Conservation (phyloP, 1,140 invertebrate species). For the Frieseomelitta varia region DNA sequence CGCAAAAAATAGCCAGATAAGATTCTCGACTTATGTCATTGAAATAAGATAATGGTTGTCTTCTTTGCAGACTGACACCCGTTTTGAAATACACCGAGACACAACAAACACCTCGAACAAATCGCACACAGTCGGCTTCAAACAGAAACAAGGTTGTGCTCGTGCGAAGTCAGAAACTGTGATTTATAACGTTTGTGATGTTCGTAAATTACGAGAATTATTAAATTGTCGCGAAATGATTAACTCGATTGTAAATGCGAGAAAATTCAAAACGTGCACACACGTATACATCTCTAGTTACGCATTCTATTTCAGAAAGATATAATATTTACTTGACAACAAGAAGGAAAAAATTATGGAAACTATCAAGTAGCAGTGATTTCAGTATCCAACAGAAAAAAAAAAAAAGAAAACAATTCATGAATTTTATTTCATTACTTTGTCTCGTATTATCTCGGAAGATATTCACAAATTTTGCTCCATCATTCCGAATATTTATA, state of each 20-base stretch:
- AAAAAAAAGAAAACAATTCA: not conserved
- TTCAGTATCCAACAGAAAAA: not conserved
- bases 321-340: too few species aligned
- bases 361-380: too few species aligned
- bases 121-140: not conserved
- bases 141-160: not conserved
- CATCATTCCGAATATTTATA: not conserved
- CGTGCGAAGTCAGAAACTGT: too few species aligned
- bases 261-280: not conserved
- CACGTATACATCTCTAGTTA: not conserved
- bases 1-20: slow-evolving; percentile 22
- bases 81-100: not conserved
- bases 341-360: not conserved
- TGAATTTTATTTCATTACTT: not conserved
- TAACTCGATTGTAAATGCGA: too few species aligned
- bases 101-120: not conserved
- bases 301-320: not conserved
- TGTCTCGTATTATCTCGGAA: not conserved
- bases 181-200: too few species aligned
- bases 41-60: not conserved
- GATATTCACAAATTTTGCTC: not conserved
- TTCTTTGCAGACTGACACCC: not conserved
- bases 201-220: slow-evolving; percentile 5
- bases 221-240: too few species aligned
- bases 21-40: slow-evolving; percentile 9